A percentile compares a stretch with the other conserved stretches of the same genome.
These are phyloP conservation scores for Onychomys torridus DNA, from an alignment of 2,797 vertebrate genomes.

Conservation along the genomic window DNA sequence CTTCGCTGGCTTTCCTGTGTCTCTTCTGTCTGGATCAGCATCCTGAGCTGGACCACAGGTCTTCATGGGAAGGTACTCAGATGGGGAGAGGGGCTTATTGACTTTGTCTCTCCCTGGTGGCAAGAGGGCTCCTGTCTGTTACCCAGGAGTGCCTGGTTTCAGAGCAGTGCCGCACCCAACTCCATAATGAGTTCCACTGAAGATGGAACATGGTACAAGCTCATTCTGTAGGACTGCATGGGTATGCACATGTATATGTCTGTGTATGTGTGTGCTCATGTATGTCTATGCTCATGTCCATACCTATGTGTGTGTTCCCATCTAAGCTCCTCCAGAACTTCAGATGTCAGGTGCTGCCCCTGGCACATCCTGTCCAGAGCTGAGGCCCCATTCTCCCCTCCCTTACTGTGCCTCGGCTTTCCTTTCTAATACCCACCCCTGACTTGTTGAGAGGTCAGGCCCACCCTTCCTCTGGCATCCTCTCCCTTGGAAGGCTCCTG, in stretches of 20 bases:
- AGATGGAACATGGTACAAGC: not conserved
- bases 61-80: not conserved
- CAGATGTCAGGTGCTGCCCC: not conserved
- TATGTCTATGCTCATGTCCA: not conserved
- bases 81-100: rapidly evolving
- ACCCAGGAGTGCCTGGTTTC: not conserved
- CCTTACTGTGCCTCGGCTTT: not conserved
- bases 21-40: not conserved
- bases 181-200: not conserved
- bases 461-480: not conserved
- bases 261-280: not conserved
- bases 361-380: not conserved
- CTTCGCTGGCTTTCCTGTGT: not conserved
- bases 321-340: not conserved
- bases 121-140: not conserved
- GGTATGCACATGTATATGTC: rapidly evolving
- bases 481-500: not conserved
- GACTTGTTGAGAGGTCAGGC: not conserved
- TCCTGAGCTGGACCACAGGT: not conserved
- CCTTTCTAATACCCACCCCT: not conserved
- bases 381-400: rapidly evolving
- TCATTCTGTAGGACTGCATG: not conserved
- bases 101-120: not conserved
- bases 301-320: not conserved
- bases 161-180: not conserved